Base-by-base conservation (phyloP, 1,140 invertebrate species). In the Trichogramma pretiosum region DNA sequence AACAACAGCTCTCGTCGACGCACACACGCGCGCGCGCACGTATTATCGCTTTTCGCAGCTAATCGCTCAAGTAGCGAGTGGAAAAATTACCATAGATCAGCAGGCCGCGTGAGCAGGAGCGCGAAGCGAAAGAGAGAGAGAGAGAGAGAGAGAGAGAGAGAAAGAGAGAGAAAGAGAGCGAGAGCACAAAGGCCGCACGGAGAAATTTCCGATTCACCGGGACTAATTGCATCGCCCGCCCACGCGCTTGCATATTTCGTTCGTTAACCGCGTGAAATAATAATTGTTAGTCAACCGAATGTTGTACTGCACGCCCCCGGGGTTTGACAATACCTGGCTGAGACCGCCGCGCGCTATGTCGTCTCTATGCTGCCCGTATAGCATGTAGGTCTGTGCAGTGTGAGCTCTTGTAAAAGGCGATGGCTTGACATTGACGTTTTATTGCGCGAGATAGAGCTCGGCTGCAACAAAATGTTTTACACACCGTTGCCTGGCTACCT, bases 181-280 rank as follows among this genome's bases (percentile, higher is more conserved):
- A 28, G 24, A 28, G 24, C 5, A 21, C 36, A 40, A 39, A 35
- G 40, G 21, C 37, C 5, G 24, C 36, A 39, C 39, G 44, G 17
- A 21, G 36, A 35, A 51, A 51, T 46, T 46, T 51, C 46, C 43
- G 46, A 51, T 51, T 46, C 46, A 24, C 34, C 32, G 43, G 43
- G 40, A 50, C 44, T 50, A 39, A 45, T 17, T 26, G 40, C 18
- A 2, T 28, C 35, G 47, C 48, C 43, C 28, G 40, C 30, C 13
- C 54, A 46, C 59, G 55, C 43, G 50, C 50, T 30, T 61, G 60
- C 59, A 60, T 58, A 59, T 60, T 61, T 59, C 58, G 55, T 61
- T 61, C 60, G 58, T 61, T 61, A 61, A 61, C 55, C 56, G 48
- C 57, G 59, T 55, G 56, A 61, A 61, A 58, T 61, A 59, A 61